Base-by-base conservation (phyloP, 2,888 invertebrate species). In the Ptychoptera albimana region DNA sequence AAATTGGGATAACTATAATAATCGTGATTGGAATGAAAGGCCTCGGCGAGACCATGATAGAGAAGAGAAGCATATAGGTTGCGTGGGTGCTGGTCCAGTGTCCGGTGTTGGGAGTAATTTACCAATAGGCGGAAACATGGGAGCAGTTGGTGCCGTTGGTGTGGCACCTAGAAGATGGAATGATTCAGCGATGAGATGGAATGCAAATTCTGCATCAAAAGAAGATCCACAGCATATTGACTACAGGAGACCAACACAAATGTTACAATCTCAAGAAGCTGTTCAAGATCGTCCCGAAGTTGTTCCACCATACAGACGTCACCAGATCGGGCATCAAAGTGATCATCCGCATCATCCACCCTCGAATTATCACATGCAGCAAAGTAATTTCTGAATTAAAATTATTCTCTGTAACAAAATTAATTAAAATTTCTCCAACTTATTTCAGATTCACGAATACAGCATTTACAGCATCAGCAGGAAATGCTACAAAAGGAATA, bases 1-100 rank as follows among this genome's bases (percentile, higher is more conserved):
- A 8, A 58, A 60, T 11, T 61, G 60, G 61, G 50, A 48, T 2
- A 46, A 39, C 15, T 46, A 46, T 6, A 41, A 51, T 34, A 58
- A 59, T 6, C 59, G 58, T 4, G 60, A 59, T 11, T 59, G 59
- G 60, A 56, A 59, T 42, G 57, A 55, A 3, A 50, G 46, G 4
- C 41, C 46, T 16, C 39, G 50, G 16, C 10, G 49, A 4, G 49
- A 37, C 4, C 49, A 50, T 8, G 48, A 50, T 2, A 46, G 49
- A 42, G 49, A 48, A 13, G 49, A 50, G 5, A 46, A 45, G n/a
- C 44, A 40, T 23, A 41, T 51, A 48, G 50, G 45, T 31, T 42
- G 51, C 41, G 15, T 39, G 36, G 29, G 46, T 45, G 36, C 49
- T 9, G 51, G 56, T 39, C 15, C 14, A 32, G 3, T 32, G 8